phyloP scores from a whole-genome alignment of 1,140 invertebrate genomes.

The Hyposmocoma kahamanoa region DNA sequence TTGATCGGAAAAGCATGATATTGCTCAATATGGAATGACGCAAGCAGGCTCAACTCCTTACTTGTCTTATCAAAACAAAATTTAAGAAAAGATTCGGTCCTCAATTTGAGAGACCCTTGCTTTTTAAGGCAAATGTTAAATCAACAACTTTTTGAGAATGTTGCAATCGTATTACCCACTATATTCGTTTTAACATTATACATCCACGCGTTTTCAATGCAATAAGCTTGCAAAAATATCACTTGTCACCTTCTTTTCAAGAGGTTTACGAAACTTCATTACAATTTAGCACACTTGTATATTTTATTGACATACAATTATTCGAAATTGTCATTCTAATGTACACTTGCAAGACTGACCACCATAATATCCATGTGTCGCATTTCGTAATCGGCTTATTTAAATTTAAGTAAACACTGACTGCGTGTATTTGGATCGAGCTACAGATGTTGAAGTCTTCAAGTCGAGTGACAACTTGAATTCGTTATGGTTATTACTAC shows the following conservation, averaged over 20 bases:
- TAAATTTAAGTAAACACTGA: slow-evolving; percentile 45
- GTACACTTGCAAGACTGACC: no score
- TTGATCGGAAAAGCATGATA: background rate
- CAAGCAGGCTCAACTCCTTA: slow-evolving; percentile 1
- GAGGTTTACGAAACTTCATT: background rate
- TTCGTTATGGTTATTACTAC: no score
- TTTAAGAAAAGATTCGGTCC: slow-evolving; percentile 24
- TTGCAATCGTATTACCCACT: slow-evolving; percentile 24
- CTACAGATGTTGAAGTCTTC: no score
- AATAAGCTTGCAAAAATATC: slow-evolving; percentile 13
- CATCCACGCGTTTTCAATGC: slow-evolving; percentile 12
- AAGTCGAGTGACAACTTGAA: no score
- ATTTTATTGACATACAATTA: no score
- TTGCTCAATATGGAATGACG: background rate
- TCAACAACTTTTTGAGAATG: slow-evolving; percentile 38
- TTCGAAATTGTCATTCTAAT: no score
- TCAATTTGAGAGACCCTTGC: slow-evolving; percentile 23
- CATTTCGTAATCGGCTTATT: slow-evolving; percentile 38
- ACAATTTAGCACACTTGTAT: no score
- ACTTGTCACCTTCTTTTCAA: background rate
- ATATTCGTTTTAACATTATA: no score
- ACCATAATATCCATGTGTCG: no score
- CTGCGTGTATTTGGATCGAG: no score
- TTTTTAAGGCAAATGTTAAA: slow-evolving; percentile 47
- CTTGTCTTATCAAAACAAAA: slow-evolving; percentile 33